A percentile compares a stretch with the other conserved stretches of the same genome.
Conservation (phyloP, 2,888 invertebrate species). For the Rhamphomyia laevipes region DNA sequence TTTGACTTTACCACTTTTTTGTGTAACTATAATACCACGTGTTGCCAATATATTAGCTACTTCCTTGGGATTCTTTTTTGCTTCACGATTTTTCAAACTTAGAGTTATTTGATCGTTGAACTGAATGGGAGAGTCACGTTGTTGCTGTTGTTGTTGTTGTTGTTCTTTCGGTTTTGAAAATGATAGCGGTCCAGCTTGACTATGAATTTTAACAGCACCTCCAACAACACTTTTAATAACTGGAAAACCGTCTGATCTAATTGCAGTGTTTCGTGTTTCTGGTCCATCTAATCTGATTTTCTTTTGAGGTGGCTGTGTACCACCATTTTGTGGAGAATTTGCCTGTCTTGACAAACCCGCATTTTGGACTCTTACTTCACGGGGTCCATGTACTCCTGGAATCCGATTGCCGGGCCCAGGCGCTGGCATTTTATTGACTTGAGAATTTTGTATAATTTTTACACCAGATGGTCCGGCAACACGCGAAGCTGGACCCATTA, state of each 20-base stretch:
- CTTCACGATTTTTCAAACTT: slow-evolving; percentile 43
- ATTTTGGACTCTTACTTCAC: neutral
- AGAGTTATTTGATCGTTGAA: slow-evolving; percentile 62
- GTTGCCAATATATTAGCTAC: slow-evolving; percentile 67
- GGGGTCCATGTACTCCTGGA: too few species aligned
- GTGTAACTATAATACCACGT: slow-evolving; percentile 63
- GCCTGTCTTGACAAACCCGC: slow-evolving; percentile 5
- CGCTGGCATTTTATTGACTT: neutral
- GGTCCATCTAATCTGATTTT: slow-evolving; percentile 13
- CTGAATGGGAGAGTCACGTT: slow-evolving; percentile 40
- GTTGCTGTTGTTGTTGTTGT: slow-evolving; percentile 3
- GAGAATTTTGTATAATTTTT: neutral
- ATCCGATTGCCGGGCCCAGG: neutral
- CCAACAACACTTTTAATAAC: slow-evolving; percentile 66
- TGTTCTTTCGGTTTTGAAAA: slow-evolving; percentile 41
- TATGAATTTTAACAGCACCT: slow-evolving; percentile 13
- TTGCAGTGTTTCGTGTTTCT: slow-evolving; percentile 8
- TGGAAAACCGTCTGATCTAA: slow-evolving; percentile 47
- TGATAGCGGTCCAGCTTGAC: slow-evolving; percentile 1
- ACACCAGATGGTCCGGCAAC: too few species aligned
- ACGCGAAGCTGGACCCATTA: neutral
- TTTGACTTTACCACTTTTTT: slow-evolving; percentile 37
- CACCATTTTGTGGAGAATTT: neutral
- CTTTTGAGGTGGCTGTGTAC: slow-evolving; percentile 13
- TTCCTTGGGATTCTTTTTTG: slow-evolving; percentile 56